Evolutionary conservation across 2,888 invertebrate species (phyloP).

Genomic region (Abrostola triplasia): DNA sequence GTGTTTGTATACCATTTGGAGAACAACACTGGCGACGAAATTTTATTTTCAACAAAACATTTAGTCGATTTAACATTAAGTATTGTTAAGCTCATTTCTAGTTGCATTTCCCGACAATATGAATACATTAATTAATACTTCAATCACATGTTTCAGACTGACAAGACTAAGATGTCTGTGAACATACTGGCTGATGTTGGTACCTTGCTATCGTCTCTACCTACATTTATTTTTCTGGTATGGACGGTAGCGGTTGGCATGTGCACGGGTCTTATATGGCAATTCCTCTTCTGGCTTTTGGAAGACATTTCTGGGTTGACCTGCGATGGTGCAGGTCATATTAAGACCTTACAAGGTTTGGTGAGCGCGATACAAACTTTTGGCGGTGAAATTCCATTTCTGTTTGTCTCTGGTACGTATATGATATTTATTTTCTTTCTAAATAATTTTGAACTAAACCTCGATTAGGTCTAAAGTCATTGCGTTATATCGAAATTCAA

Average conservation of each 20-base stretch:
- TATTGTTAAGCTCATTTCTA: not conserved
- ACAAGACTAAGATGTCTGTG: constrained; percentile 89
- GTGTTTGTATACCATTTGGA: no score
- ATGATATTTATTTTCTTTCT: not conserved
- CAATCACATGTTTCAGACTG: constrained; percentile 81
- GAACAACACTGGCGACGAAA: no score
- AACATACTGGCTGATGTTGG: constrained; percentile 92
- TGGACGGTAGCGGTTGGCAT: constrained; percentile 95
- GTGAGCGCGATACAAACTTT: constrained; percentile 94
- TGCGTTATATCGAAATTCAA: not conserved
- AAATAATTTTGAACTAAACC: not conserved
- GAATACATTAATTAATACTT: not conserved
- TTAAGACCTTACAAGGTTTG: constrained; percentile 93
- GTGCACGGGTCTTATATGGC: constrained; percentile 95
- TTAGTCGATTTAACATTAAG: constrained; percentile 3
- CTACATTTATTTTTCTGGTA: constrained; percentile 92
- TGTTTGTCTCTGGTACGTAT: constrained; percentile 92
- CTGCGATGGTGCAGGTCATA: constrained; percentile 84
- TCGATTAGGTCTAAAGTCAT: not conserved
- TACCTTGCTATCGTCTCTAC: constrained; percentile 89
- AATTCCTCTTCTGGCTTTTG: constrained; percentile 95
- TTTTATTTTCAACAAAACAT: no score
- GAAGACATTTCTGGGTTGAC: constrained; percentile 90
- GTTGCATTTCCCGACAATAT: no score
- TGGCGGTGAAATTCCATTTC: constrained; percentile 95